Conservation (phyloP, 2,113 vertebrate genomes). For the Hepsetus odoe region DNA sequence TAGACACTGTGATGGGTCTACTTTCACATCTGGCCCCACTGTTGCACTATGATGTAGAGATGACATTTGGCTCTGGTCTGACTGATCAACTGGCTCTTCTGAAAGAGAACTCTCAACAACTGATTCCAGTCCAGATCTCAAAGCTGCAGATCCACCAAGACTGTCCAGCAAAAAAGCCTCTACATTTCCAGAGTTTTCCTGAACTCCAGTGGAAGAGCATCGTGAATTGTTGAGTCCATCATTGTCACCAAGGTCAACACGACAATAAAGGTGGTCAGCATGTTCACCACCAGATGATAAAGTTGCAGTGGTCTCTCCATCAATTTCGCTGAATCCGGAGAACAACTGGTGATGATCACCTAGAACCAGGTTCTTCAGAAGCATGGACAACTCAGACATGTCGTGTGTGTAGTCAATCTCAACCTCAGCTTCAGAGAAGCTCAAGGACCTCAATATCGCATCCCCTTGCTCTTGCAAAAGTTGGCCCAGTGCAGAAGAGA, state of each 20-base stretch:
- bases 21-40: neutral
- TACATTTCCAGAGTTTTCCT: neutral
- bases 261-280: slow-evolving; percentile 27
- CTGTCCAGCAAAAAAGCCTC: neutral
- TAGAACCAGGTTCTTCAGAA: slow-evolving; percentile 1
- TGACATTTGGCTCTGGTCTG: neutral
- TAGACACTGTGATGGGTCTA: neutral
- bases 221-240: neutral
- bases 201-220: neutral
- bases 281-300: neutral
- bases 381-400: slow-evolving; percentile 14
- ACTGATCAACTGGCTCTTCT: neutral
- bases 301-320: neutral
- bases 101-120: neutral
- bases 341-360: no score
- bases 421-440: slow-evolving; percentile 37
- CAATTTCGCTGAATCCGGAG: neutral
- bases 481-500: neutral
- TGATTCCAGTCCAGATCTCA: neutral
- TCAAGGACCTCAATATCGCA: slow-evolving; percentile 39
- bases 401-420: slow-evolving; percentile 24
- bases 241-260: neutral
- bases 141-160: neutral
- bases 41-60: neutral
- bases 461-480: slow-evolving; percentile 4